Conservation (phyloP, 2,113 vertebrate species). For the Brachyhypopomus occidentalis region DNA sequence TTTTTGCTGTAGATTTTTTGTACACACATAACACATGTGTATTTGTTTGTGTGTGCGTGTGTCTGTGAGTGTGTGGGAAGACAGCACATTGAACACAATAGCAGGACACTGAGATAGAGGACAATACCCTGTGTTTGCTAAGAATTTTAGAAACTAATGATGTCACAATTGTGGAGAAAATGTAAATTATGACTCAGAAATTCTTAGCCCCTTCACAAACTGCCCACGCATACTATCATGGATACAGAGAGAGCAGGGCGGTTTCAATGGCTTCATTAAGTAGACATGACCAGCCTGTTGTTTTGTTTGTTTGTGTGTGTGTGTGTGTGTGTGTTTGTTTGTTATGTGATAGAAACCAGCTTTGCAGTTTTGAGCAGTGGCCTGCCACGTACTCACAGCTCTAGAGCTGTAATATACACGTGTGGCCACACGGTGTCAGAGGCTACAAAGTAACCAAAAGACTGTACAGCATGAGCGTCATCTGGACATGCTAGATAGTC, state of each 20-base stretch:
- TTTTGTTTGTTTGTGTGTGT: neutral
- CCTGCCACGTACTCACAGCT: neutral
- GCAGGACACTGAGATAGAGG: conserved; percentile 18
- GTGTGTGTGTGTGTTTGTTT: conserved; percentile 13
- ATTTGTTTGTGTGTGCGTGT: conserved; percentile 41
- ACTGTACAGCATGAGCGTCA: too few relatives aligned
- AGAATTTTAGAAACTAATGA: conserved; percentile 5
- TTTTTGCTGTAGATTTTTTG: neutral
- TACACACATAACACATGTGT: conserved; percentile 20
- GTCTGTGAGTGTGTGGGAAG: conserved; percentile 14
- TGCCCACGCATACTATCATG: neutral
- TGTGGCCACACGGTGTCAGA: conserved; percentile 58
- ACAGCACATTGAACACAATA: conserved; percentile 17
- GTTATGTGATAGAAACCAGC: neutral
- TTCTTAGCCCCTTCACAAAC: conserved; percentile 15
- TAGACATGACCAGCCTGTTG: neutral
- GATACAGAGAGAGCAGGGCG: neutral
- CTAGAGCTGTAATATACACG: conserved; percentile 10
- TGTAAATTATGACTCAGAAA: conserved; percentile 8
- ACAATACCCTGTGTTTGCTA: conserved; percentile 21
- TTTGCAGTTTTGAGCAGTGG: neutral
- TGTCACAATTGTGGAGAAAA: conserved; percentile 25
- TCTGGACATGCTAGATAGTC: too few relatives aligned
- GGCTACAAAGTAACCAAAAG: neutral
- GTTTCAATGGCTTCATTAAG: neutral